Evolutionary conservation across 2,888 invertebrate genomes (phyloP).

Genomic region (Tenthredo mesomela): DNA sequence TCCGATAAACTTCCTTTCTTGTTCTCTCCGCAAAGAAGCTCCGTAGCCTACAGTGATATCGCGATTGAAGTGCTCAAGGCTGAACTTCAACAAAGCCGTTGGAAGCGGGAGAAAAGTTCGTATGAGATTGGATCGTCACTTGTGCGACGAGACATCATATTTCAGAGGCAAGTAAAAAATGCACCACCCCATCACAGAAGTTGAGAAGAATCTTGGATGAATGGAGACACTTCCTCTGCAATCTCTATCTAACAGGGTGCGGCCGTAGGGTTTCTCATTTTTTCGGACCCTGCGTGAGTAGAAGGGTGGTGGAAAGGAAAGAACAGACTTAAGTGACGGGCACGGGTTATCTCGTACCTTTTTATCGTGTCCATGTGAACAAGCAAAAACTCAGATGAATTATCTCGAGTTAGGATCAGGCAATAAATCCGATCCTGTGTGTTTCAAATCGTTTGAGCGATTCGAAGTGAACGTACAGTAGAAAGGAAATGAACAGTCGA

Average conservation of each 20-base stretch:
- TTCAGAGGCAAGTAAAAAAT: conserved; percentile 48
- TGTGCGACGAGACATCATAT: conserved; percentile 44
- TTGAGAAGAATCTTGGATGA: conserved; percentile 34
- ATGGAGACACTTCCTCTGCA: conserved; percentile 49
- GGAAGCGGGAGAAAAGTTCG: conserved; percentile 34
- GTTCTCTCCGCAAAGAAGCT: conserved; percentile 23
- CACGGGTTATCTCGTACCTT: conserved; percentile 32
- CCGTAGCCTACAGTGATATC: conserved; percentile 13
- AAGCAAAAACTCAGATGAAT: conserved; percentile 8
- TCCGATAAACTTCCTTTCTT: conserved; percentile 33
- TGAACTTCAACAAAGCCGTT: conserved; percentile 40
- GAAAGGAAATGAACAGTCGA: neutral
- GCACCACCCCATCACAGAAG: conserved; percentile 42
- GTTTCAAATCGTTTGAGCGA: neutral
- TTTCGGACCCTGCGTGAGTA: conserved; percentile 35
- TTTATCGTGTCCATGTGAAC: neutral
- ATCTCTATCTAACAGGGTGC: conserved; percentile 47
- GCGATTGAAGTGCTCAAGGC: conserved; percentile 30
- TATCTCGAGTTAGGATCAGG: neutral
- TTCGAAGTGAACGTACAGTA: neutral
- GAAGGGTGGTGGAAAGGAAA: neutral
- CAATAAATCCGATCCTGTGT: neutral
- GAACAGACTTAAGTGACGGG: conserved; percentile 14
- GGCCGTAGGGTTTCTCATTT: conserved; percentile 26
- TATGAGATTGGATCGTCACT: conserved; percentile 49